phyloP scores from a whole-genome alignment of 2,113 vertebrate genomes.

The Mobula hypostoma region DNA sequence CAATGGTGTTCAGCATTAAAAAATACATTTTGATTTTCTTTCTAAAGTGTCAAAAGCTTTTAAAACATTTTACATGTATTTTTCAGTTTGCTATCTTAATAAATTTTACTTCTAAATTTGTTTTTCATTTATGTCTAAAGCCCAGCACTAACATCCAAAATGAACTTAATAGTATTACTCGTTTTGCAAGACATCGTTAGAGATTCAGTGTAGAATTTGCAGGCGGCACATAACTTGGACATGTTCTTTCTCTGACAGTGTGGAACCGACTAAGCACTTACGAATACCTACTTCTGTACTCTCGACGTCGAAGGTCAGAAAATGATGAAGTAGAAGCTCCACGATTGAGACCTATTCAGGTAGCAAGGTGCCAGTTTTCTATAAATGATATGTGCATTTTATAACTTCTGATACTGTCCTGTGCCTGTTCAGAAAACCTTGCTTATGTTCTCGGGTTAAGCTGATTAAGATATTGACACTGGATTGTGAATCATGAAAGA shows the following conservation, averaged over 20 bases:
- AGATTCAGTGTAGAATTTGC: neutral
- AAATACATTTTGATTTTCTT: too few relatives aligned
- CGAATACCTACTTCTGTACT: constrained; percentile 68
- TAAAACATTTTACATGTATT: neutral
- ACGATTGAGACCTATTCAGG: constrained; percentile 56
- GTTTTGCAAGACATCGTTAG: neutral
- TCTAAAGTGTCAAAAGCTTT: too few relatives aligned
- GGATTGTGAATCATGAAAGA: neutral
- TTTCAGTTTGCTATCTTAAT: neutral
- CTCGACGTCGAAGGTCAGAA: too few relatives aligned
- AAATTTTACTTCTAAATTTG: neutral
- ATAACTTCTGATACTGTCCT: neutral
- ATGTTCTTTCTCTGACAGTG: constrained; percentile 57
- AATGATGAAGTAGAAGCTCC: constrained; percentile 43
- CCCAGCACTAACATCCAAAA: neutral
- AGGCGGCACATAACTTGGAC: neutral
- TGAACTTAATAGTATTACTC: neutral
- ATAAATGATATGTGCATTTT: neutral
- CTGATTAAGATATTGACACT: neutral
- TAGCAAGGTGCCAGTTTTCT: constrained; percentile 44
- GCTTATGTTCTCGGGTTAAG: neutral
- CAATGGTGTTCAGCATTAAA: too few relatives aligned
- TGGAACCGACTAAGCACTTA: constrained; percentile 91
- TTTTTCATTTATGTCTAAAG: neutral
- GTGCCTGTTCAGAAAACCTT: neutral